phyloP scores from a whole-genome alignment of 1,140 invertebrate genomes.

The Zaprionus inermis region DNA sequence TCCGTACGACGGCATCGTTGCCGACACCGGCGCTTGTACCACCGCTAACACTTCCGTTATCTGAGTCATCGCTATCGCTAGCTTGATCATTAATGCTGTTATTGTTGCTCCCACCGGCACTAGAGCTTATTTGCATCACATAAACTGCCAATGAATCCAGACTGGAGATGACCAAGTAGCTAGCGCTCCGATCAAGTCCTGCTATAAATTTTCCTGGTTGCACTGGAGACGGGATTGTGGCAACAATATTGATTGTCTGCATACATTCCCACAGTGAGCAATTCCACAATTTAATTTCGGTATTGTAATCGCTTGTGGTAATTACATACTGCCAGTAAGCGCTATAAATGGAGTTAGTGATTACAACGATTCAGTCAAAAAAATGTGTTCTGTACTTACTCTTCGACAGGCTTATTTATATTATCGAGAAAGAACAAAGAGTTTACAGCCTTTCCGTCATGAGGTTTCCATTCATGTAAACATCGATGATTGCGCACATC shows the following conservation, averaged over 20 bases:
- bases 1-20: slow-evolving; percentile 50
- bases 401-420: slow-evolving; percentile 91
- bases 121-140: slow-evolving; percentile 89
- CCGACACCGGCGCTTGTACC: not conserved
- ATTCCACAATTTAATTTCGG: slow-evolving; percentile 96
- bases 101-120: not conserved
- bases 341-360: slow-evolving; percentile 20
- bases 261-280: slow-evolving; percentile 96
- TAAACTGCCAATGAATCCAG: slow-evolving; percentile 91
- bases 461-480: slow-evolving; percentile 96
- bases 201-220: slow-evolving; percentile 87
- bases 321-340: slow-evolving; percentile 95
- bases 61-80: slow-evolving; percentile 47
- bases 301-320: slow-evolving; percentile 95
- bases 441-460: slow-evolving; percentile 92
- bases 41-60: slow-evolving; percentile 28
- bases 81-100: slow-evolving; percentile 7
- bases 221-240: slow-evolving; percentile 65
- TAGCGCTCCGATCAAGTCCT: slow-evolving; percentile 91
- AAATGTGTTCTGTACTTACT: slow-evolving; percentile 87
- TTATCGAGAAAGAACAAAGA: slow-evolving; percentile 97
- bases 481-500: slow-evolving; percentile 89
- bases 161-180: slow-evolving; percentile 93
- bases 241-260: slow-evolving; percentile 91
- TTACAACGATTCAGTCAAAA: not conserved